Base-by-base conservation (phyloP, 2,797 vertebrate species). In the Pipistrellus pipistrellus region DNA sequence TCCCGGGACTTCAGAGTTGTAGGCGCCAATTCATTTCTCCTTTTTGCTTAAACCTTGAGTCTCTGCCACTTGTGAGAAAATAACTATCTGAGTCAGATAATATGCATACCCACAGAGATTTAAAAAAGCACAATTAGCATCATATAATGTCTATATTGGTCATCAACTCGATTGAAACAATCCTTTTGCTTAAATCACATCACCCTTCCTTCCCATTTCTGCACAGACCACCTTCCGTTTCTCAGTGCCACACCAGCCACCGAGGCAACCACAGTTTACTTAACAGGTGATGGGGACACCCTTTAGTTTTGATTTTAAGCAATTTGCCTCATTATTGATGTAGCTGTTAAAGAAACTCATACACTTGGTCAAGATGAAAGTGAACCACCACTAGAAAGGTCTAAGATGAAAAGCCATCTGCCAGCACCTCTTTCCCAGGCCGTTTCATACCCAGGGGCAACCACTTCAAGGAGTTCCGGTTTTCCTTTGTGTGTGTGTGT, bases 221-320 rank as follows among this genome's bases (percentile, higher is more conserved):
- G 5, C 46, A 21, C 6, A 44, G 25, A 51, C 11, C 48, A 32
- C 72, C 38, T 32, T 57, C 32, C 12, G 0, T 51, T 51, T 3
- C 17, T 48, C 38, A 59, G 8, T 20, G 59, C 18, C 23, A 0
- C 44, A 6, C 68, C 12, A 9, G 51, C 30, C 21, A 6, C 46
- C 3, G 21, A 25, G 32, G 2, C 21, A 64, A 32, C 14, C 13
- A 27, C 27, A 11, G 10, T 9, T n/a, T n/a, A 30, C 55, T 21
- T 17, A 64, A 72, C 17, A 55, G 44, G 51, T 41, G 55, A n/a
- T 0, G 41, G 83, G 55, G 62, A n/a, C 25, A 10, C 11, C 41
- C 30, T 76, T 75, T 59, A 57, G 35, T 64, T 89, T 89, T 44
- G 32, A 41, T 41, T 66, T 94, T 87, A 68, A 72, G 87, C 8